Conservation (phyloP, 2,797 vertebrate genomes). For the Pyrocephalus nanus region DNA sequence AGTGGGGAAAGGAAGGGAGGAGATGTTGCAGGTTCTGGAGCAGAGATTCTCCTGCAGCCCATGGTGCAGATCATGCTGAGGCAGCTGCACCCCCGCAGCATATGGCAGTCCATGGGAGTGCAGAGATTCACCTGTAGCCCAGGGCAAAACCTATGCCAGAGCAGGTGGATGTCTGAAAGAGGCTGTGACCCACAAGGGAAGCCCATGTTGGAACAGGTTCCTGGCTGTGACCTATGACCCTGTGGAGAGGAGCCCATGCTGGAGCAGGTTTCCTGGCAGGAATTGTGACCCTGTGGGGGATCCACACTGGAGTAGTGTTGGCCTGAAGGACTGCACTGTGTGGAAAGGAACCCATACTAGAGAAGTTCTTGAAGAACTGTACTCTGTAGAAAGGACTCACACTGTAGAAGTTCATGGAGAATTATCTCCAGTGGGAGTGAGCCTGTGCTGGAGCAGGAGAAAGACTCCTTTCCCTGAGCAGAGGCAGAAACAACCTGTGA, state of each 20-base stretch:
- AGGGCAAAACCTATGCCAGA: no score
- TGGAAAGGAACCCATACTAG: background rate
- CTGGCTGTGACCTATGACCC: background rate
- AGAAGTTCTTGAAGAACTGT: background rate
- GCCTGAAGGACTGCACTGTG: background rate
- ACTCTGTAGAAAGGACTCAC: background rate
- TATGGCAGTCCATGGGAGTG: rapidly evolving
- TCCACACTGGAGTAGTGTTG: background rate
- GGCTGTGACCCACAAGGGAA: background rate
- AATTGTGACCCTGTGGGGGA: background rate
- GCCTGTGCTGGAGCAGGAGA: background rate
- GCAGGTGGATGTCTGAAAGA: background rate
- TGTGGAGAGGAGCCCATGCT: rapidly evolving
- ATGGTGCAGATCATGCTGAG: rapidly evolving
- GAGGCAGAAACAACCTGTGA: background rate
- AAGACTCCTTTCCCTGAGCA: background rate
- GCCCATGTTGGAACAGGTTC: no score
- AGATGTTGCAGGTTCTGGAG: rapidly evolving
- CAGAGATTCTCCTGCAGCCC: background rate
- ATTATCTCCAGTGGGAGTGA: background rate
- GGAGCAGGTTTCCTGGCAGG: background rate
- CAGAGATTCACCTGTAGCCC: background rate
- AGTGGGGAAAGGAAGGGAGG: background rate
- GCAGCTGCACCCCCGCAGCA: background rate
- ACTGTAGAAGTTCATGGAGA: background rate